These are phyloP conservation scores for Piaya cayana DNA, from an alignment of 2,113 vertebrate species.

Conservation along the genomic window DNA sequence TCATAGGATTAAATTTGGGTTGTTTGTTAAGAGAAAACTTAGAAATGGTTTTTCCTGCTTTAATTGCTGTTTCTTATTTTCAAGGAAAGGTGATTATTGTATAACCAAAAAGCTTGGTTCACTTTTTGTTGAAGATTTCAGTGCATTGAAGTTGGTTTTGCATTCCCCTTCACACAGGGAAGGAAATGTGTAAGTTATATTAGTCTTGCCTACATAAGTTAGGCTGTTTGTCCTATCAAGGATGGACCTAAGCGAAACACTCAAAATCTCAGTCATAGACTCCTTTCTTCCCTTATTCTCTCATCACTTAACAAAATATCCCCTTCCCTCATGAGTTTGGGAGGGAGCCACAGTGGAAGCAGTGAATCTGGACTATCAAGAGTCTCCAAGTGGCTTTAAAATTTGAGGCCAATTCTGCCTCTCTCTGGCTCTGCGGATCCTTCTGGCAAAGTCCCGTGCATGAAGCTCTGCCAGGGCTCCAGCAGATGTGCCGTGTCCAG, in stretches of 20 bases:
- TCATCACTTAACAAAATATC: background rate
- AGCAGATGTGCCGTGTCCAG: background rate
- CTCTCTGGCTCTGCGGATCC: background rate
- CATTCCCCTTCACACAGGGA: background rate
- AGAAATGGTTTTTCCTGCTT: background rate
- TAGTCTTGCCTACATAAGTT: background rate
- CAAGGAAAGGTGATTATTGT: background rate
- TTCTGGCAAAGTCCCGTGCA: background rate
- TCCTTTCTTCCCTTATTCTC: background rate
- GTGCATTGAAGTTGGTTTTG: background rate
- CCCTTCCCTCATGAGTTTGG: background rate
- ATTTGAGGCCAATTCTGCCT: background rate
- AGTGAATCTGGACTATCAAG: background rate
- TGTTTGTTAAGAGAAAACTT: background rate
- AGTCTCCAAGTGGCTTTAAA: background rate
- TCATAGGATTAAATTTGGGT: background rate
- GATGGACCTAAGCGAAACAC: background rate
- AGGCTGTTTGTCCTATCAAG: background rate
- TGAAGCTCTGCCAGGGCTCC: constrained; percentile 7
- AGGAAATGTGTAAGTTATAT: background rate
- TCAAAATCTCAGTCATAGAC: background rate
- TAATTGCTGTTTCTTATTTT: background rate
- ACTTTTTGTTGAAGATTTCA: background rate
- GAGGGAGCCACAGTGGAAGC: background rate
- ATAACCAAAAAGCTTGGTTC: background rate